Base-by-base conservation (phyloP, 2,797 vertebrate genomes). In the Coccyzus lansbergi region DNA sequence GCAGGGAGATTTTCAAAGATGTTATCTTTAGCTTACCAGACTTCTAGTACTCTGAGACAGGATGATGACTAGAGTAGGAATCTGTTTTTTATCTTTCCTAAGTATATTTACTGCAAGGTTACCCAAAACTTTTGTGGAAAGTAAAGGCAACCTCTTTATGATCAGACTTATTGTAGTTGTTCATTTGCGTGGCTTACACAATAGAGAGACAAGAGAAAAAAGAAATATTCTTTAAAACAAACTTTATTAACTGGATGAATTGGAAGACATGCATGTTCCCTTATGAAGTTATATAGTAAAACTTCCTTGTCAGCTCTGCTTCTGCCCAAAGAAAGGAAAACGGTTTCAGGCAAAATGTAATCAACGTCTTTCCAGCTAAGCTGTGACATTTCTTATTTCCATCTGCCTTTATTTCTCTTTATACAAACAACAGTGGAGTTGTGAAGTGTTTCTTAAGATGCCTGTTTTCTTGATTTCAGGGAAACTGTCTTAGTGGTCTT, bases 301-400 rank as follows among this genome's bases (percentile, higher is more conserved):
- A 68, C 28, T 88, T 71, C 22, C 62, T 71, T 79, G 74, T 55
- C 38, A 88, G 51, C 22, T 89, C 31, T 80, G 44, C 17, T 92
- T 90, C 59, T 92, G 11, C 49, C 21, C n/a, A 81, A 63, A 80
- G 40, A 85, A 86, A 92, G 52, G n/a, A 75, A 89, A 95, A 49
- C 28, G 15, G n/a, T 72, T 92, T 79, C 26, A 63, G 75, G 28
- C 15, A 78, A 93, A 91, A 85, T 19, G 4, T 26, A 88, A 91
- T 64, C 58, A 86, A 78, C 15, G 79, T 65, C 12, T 86, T 85
- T 75, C 29, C 44, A 91, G 4, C 5, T 60, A 79, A 90, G 26
- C 18, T 89, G 33, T 20, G 17, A 2, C 60, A 74, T 53, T 89
- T 86, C 58, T 86, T 81, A 75, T 33, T 90, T 82, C 22, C 15